Conservation (phyloP, 1,140 invertebrate genomes). For the Bombus waltoni region DNA sequence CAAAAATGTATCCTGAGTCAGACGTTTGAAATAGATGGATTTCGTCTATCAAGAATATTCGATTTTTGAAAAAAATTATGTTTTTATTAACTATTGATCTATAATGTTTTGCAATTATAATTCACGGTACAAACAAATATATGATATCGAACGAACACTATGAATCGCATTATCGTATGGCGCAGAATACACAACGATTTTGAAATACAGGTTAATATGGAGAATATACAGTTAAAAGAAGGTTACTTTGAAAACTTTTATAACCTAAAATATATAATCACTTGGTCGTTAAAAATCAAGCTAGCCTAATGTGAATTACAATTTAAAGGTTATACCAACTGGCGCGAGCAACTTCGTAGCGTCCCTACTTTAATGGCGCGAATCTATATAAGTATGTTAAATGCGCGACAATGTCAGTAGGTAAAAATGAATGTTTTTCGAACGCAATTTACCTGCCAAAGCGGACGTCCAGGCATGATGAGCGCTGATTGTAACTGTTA, state of each 20-base stretch:
- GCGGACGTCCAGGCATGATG: slow-evolving; percentile 79
- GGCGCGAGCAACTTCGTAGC: not conserved
- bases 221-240: not conserved
- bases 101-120: not conserved
- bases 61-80: not conserved
- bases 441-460: slow-evolving; percentile 76
- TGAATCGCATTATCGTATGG: not conserved
- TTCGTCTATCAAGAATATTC: not conserved
- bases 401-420: too few relatives aligned
- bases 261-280: not conserved
- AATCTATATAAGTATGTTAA: not conserved
- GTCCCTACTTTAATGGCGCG: not conserved
- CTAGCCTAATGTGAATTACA: not conserved
- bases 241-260: not conserved
- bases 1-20: slow-evolving; percentile 48
- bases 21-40: slow-evolving; percentile 53
- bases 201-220: not conserved
- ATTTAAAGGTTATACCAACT: slow-evolving; percentile 1
- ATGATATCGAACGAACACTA: not conserved
- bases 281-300: not conserved
- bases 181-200: not conserved
- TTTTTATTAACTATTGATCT: not conserved
- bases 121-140: not conserved
- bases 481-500: slow-evolving; percentile 19
- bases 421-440: not conserved